Conservation (phyloP, 2,888 invertebrate genomes). For the Adela reaumurella region DNA sequence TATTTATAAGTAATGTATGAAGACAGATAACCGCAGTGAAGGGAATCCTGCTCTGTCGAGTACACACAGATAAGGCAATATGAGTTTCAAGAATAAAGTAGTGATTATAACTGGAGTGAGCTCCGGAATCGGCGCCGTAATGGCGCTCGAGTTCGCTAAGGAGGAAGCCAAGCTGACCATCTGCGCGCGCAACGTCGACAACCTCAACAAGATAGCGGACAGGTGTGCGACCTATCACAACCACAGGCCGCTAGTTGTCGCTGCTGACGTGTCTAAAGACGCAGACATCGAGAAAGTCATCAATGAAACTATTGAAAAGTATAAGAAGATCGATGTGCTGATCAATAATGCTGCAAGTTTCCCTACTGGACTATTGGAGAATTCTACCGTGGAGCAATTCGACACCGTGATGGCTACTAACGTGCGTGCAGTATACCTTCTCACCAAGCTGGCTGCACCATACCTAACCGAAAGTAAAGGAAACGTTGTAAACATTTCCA, state of each 20-base stretch:
- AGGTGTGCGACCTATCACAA: background rate
- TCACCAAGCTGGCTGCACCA: slow-evolving; percentile 65
- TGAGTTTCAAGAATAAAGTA: background rate
- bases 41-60: too few species aligned
- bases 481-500: slow-evolving; percentile 71
- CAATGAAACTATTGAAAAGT: background rate
- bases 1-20: too few species aligned
- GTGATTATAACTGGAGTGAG: background rate
- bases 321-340: slow-evolving; percentile 23
- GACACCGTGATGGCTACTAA: slow-evolving; percentile 60
- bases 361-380: slow-evolving; percentile 28
- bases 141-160: background rate
- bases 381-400: slow-evolving; percentile 19
- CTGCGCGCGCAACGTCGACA: background rate
- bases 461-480: slow-evolving; percentile 61
- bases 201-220: background rate
- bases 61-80: too few species aligned
- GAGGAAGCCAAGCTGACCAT: background rate
- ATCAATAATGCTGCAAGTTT: slow-evolving; percentile 57
- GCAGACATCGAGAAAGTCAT: background rate
- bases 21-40: too few species aligned
- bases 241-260: background rate
- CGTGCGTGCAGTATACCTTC: slow-evolving; percentile 55
- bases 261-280: background rate
- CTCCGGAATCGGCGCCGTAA: background rate